Evolutionary conservation across 2,113 vertebrate genomes (phyloP), one percentile per base, ranked within the genome.

Genomic region (Catagonus wagneri): DNA sequence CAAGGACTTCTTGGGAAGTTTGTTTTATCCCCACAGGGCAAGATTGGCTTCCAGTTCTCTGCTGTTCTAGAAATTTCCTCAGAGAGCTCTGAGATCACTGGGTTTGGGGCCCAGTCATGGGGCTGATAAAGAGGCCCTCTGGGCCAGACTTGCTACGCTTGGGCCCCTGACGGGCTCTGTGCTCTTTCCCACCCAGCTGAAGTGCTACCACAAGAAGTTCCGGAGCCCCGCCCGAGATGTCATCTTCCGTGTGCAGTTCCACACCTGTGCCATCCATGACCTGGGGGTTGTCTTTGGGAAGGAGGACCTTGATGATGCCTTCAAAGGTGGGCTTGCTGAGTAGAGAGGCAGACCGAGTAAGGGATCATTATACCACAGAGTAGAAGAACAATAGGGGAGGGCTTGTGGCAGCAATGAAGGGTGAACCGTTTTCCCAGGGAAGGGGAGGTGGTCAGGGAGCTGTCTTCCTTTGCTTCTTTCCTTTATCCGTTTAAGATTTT

Each of bases 121-220:
- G 60, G 32, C 68, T 58, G 61, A 29, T 15, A 27, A 78, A 50
- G 80, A 78, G 14, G 27, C 4, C 32, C 19, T 32, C 6, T 7
- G n/a, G 27, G 63, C 23, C 80, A 8, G 11, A 44, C 15, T 15
- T 54, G 39, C 50, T 20, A 6, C 13, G 9, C 16, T 11, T 0
- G 3, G 12, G 60, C 7, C 19, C 29, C 94, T 96, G 66, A 29
- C 27, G 7, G 61, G 68, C 36, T 68, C 20, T 75, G 44, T 50
- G 29, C 16, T 6, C 10, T 66, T 39, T 56, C 78, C 58, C 84
- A 5, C 12, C 12, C 27, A 99, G 99, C 98, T 99, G 63, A 99
- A 99, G 97, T 99, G 99, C 96, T 99, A 99, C 97, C 99, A 99
- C 98, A 99, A 99, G 98, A 99, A 99, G 89, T 99, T 99, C 98